Evolutionary conservation across 2,888 invertebrate species (phyloP).

Genomic region (Leptarthrus brevirostris): DNA sequence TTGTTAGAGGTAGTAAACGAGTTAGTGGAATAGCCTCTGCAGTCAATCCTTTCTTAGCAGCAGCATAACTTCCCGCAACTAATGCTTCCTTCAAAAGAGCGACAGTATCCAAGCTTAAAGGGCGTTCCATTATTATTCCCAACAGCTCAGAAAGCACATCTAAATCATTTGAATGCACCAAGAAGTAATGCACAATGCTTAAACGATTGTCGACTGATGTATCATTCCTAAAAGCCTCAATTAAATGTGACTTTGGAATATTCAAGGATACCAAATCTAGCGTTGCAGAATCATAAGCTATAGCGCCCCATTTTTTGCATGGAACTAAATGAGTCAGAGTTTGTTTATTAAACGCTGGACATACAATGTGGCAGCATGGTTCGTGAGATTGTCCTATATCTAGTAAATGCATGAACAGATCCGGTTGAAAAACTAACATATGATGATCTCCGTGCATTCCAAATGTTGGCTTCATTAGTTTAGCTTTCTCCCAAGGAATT

Average conservation of each 20-base stretch:
- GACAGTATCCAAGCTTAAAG: constrained; percentile 71
- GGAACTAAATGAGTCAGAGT: constrained; percentile 75
- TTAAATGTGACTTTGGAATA: constrained; percentile 75
- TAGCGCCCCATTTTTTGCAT: constrained; percentile 64
- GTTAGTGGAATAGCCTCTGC: constrained; percentile 77
- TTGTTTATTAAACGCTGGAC: constrained; percentile 70
- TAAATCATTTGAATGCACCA: constrained; percentile 81
- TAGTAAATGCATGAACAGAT: constrained; percentile 84
- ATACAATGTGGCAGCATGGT: constrained; percentile 82
- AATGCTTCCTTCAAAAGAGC: constrained; percentile 82
- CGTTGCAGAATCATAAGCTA: constrained; percentile 74
- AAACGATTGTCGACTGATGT: constrained; percentile 78
- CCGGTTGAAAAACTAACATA: constrained; percentile 84
- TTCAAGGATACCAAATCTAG: constrained; percentile 77
- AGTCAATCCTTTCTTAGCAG: constrained; percentile 78
- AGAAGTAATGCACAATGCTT: constrained; percentile 84
- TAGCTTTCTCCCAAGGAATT: constrained; percentile 82
- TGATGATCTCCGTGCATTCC: constrained; percentile 81
- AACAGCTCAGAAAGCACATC: constrained; percentile 80
- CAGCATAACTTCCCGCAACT: constrained; percentile 78
- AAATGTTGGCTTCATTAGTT: constrained; percentile 81
- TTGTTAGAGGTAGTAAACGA: constrained; percentile 78
- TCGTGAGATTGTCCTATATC: constrained; percentile 87
- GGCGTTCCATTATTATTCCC: constrained; percentile 72
- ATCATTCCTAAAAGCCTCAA: constrained; percentile 76